Percentiles rank a stretch among this genome's conserved stretches.
phyloP scores from a whole-genome alignment of 2,113 vertebrate species.

The Pungitius pungitius region DNA sequence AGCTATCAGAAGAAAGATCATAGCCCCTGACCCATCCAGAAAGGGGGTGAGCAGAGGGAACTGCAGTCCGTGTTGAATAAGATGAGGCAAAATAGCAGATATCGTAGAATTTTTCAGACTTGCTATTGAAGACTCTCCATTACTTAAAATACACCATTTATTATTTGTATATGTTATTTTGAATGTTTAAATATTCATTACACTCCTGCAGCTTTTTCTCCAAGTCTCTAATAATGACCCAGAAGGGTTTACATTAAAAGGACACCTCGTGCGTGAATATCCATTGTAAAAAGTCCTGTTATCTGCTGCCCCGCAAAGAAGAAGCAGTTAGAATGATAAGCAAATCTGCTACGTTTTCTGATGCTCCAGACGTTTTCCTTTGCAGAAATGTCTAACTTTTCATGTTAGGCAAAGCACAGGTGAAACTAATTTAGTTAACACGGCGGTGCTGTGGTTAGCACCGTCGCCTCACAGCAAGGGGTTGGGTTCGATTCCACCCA shows the following conservation, averaged over 20 bases:
- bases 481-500: too few relatives aligned
- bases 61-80: constrained; percentile 8
- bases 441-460: too few relatives aligned
- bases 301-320: not conserved
- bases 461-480: too few relatives aligned
- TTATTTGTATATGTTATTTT: not conserved
- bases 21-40: constrained; percentile 18
- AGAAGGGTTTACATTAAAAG: not conserved
- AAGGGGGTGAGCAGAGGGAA: constrained; percentile 15
- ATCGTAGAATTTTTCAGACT: constrained; percentile 4
- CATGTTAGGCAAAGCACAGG: not conserved
- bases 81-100: constrained; percentile 28
- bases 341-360: not conserved
- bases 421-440: not conserved
- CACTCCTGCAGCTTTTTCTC: not conserved
- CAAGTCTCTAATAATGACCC: not conserved
- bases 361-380: not conserved
- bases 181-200: not conserved
- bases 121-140: too few relatives aligned
- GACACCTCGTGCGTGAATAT: not conserved
- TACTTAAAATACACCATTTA: not conserved
- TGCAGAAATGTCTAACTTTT: not conserved
- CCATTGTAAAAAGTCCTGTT: not conserved
- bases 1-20: constrained; percentile 29
- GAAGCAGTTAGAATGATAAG: not conserved